Conservation (phyloP, 2,797 vertebrate species). For the Varecia variegata region DNA sequence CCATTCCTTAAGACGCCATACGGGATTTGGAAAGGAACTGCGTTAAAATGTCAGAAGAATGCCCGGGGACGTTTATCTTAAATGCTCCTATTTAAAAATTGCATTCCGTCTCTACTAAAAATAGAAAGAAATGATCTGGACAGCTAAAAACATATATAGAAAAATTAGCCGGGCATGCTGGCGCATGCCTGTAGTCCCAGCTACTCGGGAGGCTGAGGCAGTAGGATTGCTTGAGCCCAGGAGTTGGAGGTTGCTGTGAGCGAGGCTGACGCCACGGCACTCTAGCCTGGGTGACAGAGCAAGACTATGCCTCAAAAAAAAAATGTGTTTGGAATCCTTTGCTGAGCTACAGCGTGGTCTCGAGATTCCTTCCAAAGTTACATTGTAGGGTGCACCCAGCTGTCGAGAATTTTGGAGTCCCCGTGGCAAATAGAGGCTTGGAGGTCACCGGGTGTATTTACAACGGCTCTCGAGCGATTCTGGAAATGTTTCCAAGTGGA, state of each 20-base stretch:
- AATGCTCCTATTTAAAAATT: not conserved
- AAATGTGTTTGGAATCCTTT: not conserved
- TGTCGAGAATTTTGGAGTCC: not conserved
- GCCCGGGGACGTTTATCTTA: fast-evolving
- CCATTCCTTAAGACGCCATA: fast-evolving
- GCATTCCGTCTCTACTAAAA: too few relatives aligned
- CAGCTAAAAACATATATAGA: too few relatives aligned
- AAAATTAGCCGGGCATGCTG: too few relatives aligned
- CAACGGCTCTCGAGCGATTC: not conserved
- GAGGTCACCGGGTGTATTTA: fast-evolving
- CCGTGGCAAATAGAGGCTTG: not conserved
- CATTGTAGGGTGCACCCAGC: fast-evolving
- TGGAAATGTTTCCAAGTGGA: not conserved
- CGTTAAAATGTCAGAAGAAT: not conserved
- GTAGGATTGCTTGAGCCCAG: too few relatives aligned
- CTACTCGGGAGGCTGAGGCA: too few relatives aligned
- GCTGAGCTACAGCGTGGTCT: not conserved
- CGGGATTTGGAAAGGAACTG: fast-evolving
- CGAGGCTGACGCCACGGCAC: too few relatives aligned
- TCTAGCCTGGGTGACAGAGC: too few relatives aligned
- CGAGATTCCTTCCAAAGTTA: not conserved
- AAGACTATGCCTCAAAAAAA: not conserved
- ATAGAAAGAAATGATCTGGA: too few relatives aligned
- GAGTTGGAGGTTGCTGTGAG: too few relatives aligned
- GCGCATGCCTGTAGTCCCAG: too few relatives aligned